Percentiles rank a stretch among this genome's conserved stretches.
phyloP scores from a whole-genome alignment of 1,140 invertebrate genomes.

The Augochlora pura region DNA sequence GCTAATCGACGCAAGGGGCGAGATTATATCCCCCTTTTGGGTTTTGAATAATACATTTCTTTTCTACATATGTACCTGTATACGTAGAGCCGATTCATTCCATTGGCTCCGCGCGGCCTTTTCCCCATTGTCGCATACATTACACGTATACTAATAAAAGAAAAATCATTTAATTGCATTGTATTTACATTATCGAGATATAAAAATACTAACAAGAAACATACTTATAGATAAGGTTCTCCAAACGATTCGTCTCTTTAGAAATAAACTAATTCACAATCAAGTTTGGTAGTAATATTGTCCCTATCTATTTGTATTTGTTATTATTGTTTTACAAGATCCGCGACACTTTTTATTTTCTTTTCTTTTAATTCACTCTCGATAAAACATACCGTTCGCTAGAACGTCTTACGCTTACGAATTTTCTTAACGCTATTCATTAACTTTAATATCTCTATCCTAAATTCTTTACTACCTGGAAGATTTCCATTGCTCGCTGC shows the following conservation, averaged over 20 bases:
- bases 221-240: slow-evolving; percentile 69
- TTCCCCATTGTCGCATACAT: slow-evolving; percentile 53
- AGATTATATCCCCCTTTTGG: too few species aligned
- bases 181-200: slow-evolving; percentile 74
- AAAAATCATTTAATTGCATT: slow-evolving; percentile 61
- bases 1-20: too few species aligned
- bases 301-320: slow-evolving; percentile 77
- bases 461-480: slow-evolving; percentile 58
- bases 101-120: slow-evolving; percentile 65
- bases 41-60: too few species aligned
- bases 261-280: slow-evolving; percentile 76
- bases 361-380: slow-evolving; percentile 46
- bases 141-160: slow-evolving; percentile 56
- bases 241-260: slow-evolving; percentile 67
- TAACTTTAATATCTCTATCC: slow-evolving; percentile 38
- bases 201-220: slow-evolving; percentile 79
- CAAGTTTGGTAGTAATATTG: slow-evolving; percentile 80
- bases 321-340: slow-evolving; percentile 72
- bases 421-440: slow-evolving; percentile 30
- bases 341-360: slow-evolving; percentile 26
- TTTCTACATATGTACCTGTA: slow-evolving; percentile 14
- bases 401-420: slow-evolving; percentile 52
- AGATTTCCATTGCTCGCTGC: slow-evolving; percentile 52
- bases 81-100: slow-evolving; percentile 40
- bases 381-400: slow-evolving; percentile 54